These are phyloP conservation scores for Chymomyza amoena DNA, from an alignment of 2,888 invertebrate species.

Conservation along the genomic window DNA sequence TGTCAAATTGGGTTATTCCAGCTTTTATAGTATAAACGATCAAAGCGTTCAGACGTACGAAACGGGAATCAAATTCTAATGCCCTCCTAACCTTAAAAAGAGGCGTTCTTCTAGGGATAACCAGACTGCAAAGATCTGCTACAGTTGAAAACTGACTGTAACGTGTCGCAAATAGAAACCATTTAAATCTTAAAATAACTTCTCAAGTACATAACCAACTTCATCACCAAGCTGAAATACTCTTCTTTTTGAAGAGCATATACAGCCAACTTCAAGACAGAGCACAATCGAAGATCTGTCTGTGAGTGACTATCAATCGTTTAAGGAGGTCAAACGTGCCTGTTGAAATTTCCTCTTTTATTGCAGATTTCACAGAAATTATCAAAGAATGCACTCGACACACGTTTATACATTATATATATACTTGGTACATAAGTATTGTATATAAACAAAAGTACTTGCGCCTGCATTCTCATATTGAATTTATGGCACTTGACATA, in stretches of 20 bases:
- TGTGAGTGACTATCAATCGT: conserved; percentile 38
- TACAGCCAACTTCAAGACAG: not conserved
- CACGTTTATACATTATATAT: not conserved
- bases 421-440: not conserved
- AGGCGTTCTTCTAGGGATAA: too few relatives aligned
- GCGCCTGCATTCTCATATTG: not conserved
- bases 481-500: conserved; percentile 13
- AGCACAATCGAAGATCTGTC: not conserved
- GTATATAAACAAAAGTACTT: not conserved
- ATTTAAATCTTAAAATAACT: too few relatives aligned
- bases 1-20: too few relatives aligned
- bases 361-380: not conserved
- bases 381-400: not conserved
- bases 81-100: too few relatives aligned
- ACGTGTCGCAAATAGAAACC: too few relatives aligned
- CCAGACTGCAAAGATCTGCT: too few relatives aligned
- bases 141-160: too few relatives aligned
- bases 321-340: conserved; percentile 42
- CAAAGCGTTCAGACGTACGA: too few relatives aligned
- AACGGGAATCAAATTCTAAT: too few relatives aligned
- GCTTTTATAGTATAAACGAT: too few relatives aligned
- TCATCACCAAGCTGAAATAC: not conserved
- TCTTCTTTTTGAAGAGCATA: not conserved
- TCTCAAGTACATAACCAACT: too few relatives aligned
- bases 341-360: not conserved